These are phyloP conservation scores for Catharus ustulatus DNA, from an alignment of 2,797 vertebrate genomes.

Conservation along the genomic window DNA sequence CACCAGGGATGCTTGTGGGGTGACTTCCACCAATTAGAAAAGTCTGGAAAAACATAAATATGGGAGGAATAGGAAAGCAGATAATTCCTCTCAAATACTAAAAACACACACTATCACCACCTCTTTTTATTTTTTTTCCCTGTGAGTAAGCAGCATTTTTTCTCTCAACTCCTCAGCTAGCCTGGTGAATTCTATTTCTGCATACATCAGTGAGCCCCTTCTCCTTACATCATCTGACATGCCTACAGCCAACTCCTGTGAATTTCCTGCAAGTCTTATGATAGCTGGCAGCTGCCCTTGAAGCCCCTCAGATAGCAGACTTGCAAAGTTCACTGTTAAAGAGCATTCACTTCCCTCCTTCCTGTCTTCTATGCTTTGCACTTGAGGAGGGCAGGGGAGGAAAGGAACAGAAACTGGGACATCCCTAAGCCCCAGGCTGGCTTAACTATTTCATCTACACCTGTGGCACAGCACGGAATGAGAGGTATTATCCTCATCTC, in stretches of 20 bases:
- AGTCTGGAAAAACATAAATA: neutral
- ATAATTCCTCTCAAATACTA: neutral
- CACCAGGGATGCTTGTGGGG: neutral
- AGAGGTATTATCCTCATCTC: neutral
- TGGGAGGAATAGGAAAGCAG: neutral
- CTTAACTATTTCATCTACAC: neutral
- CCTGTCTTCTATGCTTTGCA: neutral
- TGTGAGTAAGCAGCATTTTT: slow-evolving; percentile 34
- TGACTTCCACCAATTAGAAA: neutral
- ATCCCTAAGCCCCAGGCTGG: neutral
- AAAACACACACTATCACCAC: neutral
- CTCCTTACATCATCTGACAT: slow-evolving; percentile 27
- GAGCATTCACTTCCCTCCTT: neutral
- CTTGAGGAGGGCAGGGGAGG: neutral
- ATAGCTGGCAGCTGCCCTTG: slow-evolving; percentile 40
- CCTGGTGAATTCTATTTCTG: slow-evolving; percentile 50
- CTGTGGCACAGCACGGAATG: neutral
- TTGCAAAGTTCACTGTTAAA: neutral
- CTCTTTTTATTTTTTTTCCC: neutral
- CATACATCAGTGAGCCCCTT: neutral
- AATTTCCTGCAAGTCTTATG: neutral
- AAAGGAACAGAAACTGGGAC: neutral
- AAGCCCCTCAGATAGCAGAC: neutral
- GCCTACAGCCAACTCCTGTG: neutral
- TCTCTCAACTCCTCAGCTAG: neutral